Conservation (phyloP, 2,888 invertebrate species). For the Calliopum simillimum region DNA sequence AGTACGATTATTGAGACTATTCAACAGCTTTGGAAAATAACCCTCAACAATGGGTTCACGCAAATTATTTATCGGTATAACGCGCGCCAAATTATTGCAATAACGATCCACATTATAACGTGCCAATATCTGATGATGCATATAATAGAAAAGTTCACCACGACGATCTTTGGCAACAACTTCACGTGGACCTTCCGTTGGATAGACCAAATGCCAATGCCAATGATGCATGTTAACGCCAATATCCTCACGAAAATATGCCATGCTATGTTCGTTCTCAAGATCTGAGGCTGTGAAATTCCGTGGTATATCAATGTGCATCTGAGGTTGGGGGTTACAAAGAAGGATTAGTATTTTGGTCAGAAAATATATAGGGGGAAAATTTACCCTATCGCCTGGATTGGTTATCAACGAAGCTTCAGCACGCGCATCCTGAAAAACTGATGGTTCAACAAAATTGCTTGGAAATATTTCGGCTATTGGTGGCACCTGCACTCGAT, state of each 20-base stretch:
- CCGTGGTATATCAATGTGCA: slow-evolving; percentile 74
- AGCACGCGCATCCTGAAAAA: slow-evolving; percentile 77
- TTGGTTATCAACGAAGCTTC: slow-evolving; percentile 73
- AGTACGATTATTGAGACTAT: slow-evolving; percentile 74
- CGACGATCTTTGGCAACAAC: slow-evolving; percentile 80
- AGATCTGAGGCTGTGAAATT: slow-evolving; percentile 81
- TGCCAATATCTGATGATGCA: slow-evolving; percentile 74
- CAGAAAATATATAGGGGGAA: not conserved
- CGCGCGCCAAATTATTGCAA: slow-evolving; percentile 75
- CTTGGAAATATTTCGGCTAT: slow-evolving; percentile 84
- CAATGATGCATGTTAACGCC: slow-evolving; percentile 90
- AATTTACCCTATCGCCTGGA: slow-evolving; percentile 66
- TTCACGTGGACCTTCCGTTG: slow-evolving; percentile 73
- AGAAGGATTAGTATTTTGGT: not conserved
- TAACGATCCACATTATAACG: slow-evolving; percentile 83
- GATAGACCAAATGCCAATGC: slow-evolving; percentile 93
- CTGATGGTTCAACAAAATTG: slow-evolving; percentile 82
- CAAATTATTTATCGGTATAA: slow-evolving; percentile 75
- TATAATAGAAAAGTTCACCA: slow-evolving; percentile 81
- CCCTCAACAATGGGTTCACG: slow-evolving; percentile 79
- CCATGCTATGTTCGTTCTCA: slow-evolving; percentile 83
- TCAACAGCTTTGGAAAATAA: slow-evolving; percentile 86
- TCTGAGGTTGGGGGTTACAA: slow-evolving; percentile 38
- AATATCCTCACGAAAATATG: slow-evolving; percentile 88
- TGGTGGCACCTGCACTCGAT: slow-evolving; percentile 76